Base-by-base conservation (phyloP, 2,797 vertebrate genomes). In the Chanos chanos region DNA sequence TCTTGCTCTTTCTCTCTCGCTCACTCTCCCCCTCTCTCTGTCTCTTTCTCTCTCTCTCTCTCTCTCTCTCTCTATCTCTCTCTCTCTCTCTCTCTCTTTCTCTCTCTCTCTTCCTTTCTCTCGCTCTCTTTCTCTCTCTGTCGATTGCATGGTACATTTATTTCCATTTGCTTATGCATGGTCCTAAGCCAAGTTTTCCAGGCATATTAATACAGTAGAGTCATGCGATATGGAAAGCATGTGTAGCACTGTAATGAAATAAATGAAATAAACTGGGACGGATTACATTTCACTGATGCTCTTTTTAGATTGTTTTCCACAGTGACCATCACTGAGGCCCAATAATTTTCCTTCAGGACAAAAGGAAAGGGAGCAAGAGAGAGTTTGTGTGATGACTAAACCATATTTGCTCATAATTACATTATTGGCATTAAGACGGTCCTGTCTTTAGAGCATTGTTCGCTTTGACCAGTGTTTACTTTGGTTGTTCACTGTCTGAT, bases 301-400 rank as follows among this genome's bases (percentile, higher is more conserved):
- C 30, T 53, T 60, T 55, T 47, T 34, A 49, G 16, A 33, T 31
- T 36, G 43, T 49, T 45, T 39, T 63, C 47, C 31, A 61, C 56
- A 43, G 10, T 50, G 45, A 18, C 8, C 30, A 15, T 13, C 5
- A 36, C 44, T 19, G 2, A 13, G n/a, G n/a, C n/a, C n/a, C n/a
- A n/a, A 25, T 25, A 24, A 25, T 25, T 25, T 24, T 25, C 24
- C 24, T 25, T 25, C 24, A 25, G 24, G 25, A 25, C 49, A 37
- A 34, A 22, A 41, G 55, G 31, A 22, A 27, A 56, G 22, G 19
- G 49, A 34, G 28, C 44, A 37, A 53, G 30, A 30, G 13, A 44
- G 51, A 40, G 49, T 28, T 31, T 31, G 27, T 7, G 18, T n/a
- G n/a, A n/a, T n/a, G 28, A 18, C 7, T 30, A n/a, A 18, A 6